Evolutionary conservation across 2,113 vertebrate species (phyloP).

Genomic region (Craseonycteris thonglongyai): DNA sequence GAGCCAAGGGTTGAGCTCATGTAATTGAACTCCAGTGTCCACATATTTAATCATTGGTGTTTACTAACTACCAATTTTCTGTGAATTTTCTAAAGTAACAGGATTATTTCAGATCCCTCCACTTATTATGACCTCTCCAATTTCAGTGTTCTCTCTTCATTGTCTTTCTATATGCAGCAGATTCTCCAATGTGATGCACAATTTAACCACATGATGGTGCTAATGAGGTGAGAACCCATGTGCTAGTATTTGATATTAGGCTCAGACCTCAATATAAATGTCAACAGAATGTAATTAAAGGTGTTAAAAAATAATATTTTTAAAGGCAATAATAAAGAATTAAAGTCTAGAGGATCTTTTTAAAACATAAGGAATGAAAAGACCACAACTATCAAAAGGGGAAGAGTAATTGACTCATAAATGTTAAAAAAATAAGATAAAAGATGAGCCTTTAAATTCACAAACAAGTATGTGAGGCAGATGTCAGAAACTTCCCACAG

Average conservation of each 20-base stretch:
- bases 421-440: conserved; percentile 58
- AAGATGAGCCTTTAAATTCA: conserved; percentile 41
- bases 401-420: conserved; percentile 33
- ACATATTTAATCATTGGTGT: neutral
- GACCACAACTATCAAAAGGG: neutral
- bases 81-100: neutral
- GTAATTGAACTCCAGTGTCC: neutral
- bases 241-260: neutral
- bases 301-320: neutral
- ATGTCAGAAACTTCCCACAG: conserved; percentile 60
- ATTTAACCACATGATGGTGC: conserved; percentile 59
- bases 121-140: neutral
- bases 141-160: neutral
- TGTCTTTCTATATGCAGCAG: neutral
- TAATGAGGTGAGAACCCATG: neutral
- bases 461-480: conserved; percentile 51
- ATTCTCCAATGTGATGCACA: neutral
- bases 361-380: neutral
- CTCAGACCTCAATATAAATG: neutral
- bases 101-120: neutral
- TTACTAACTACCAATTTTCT: neutral
- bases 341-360: conserved; percentile 17
- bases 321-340: neutral
- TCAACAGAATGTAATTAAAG: conserved; percentile 30
- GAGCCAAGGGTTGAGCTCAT: neutral